Percentiles rank a stretch among this genome's conserved stretches.
phyloP scores from a whole-genome alignment of 2,888 invertebrate species.

The Ectobius pallidus region DNA sequence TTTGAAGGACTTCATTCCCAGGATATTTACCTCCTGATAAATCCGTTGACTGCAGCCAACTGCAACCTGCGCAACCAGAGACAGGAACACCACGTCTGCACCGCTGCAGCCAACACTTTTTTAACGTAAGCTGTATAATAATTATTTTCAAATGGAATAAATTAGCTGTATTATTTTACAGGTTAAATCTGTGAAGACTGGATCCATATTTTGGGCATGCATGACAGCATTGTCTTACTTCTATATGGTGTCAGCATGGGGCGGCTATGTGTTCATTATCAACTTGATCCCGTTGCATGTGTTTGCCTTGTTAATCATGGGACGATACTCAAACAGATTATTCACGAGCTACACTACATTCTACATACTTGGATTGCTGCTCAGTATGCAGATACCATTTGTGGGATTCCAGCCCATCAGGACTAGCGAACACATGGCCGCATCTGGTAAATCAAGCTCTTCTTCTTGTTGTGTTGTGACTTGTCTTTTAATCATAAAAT shows the following conservation, averaged over 20 bases:
- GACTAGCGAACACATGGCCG: slow-evolving; percentile 99
- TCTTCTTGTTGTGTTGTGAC: no score
- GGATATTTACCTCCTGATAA: no score
- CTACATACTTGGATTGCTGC: slow-evolving; percentile 91
- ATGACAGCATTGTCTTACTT: slow-evolving; percentile 96
- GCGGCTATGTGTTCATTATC: slow-evolving; percentile 99
- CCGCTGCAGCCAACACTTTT: no score
- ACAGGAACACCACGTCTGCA: no score
- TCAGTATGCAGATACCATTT: slow-evolving; percentile 97
- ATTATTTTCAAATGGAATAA: no score
- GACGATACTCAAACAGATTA: slow-evolving; percentile 88
- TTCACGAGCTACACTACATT: slow-evolving; percentile 97
- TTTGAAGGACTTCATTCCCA: no score
- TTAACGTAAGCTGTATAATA: no score
- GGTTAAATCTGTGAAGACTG: slow-evolving; percentile 93
- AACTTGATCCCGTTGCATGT: slow-evolving; percentile 98
- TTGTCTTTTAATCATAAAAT: no score
- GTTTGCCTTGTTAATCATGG: slow-evolving; percentile 93
- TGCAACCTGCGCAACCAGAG: no score
- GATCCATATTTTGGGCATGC: slow-evolving; percentile 95
- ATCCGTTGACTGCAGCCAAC: no score
- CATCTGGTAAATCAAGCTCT: slow-evolving; percentile 68
- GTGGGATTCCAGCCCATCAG: slow-evolving; percentile 98
- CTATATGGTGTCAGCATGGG: slow-evolving; percentile 99
- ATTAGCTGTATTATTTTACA: slow-evolving; percentile 49